phyloP scores from a whole-genome alignment of 2,113 vertebrate species.

The Stegastes partitus region DNA sequence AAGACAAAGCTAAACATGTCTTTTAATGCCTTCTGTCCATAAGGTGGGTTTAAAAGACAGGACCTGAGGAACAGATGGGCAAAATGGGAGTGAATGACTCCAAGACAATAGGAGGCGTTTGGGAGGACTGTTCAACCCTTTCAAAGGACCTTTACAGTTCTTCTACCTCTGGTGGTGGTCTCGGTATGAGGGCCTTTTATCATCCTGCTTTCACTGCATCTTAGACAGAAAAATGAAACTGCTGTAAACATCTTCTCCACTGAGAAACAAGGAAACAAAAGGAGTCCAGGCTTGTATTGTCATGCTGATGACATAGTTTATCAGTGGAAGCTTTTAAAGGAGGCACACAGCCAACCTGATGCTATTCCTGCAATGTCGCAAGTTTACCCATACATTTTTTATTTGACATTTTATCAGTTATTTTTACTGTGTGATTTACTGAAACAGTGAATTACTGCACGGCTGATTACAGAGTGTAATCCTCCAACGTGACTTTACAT shows the following conservation, averaged over 20 bases:
- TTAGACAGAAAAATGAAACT: conserved; percentile 70
- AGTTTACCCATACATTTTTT: background rate
- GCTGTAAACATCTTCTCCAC: conserved; percentile 68
- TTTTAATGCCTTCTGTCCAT: conserved; percentile 68
- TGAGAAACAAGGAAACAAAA: conserved; percentile 59
- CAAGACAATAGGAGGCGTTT: conserved; percentile 72
- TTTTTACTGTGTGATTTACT: too few relatives aligned
- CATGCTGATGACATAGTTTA: conserved; percentile 56
- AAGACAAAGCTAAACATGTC: conserved; percentile 72
- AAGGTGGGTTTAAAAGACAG: conserved; percentile 57
- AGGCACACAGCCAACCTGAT: background rate
- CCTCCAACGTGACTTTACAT: too few relatives aligned
- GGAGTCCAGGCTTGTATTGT: conserved; percentile 47
- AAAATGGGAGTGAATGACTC: conserved; percentile 51
- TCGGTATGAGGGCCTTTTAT: conserved; percentile 63
- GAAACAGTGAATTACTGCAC: too few relatives aligned
- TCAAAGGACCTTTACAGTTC: conserved; percentile 70
- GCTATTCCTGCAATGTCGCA: background rate
- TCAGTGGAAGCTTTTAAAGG: conserved; percentile 28
- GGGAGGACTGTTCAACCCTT: conserved; percentile 69
- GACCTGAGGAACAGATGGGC: conserved; percentile 80
- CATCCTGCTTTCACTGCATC: conserved; percentile 65
- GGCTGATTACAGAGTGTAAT: too few relatives aligned
- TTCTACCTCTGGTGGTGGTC: conserved; percentile 76
- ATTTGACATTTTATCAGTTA: background rate